phyloP scores from a whole-genome alignment of 1,140 invertebrate genomes.

The Phenacoccus solenopsis region DNA sequence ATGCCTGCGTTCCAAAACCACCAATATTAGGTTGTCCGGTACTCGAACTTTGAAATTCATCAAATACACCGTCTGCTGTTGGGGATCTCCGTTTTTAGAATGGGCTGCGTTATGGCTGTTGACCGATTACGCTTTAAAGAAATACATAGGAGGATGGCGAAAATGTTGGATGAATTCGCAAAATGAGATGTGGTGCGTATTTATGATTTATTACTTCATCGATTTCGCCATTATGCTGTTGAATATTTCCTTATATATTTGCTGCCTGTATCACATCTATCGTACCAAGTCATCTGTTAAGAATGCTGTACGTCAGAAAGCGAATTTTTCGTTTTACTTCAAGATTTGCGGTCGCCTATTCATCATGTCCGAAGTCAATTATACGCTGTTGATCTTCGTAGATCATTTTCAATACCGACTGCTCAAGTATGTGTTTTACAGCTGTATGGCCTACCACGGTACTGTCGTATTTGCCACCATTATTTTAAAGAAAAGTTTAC shows the following conservation, averaged over 20 bases:
- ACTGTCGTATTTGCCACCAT: neutral
- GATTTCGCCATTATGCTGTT: neutral
- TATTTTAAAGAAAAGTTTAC: neutral
- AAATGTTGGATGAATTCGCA: neutral
- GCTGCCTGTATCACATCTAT: neutral
- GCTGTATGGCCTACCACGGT: neutral
- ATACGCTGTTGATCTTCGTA: neutral
- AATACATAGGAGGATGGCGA: no score
- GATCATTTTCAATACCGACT: neutral
- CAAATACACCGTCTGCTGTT: neutral
- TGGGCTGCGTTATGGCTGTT: neutral
- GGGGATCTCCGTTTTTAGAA: neutral
- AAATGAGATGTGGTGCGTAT: neutral
- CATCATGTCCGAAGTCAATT: conserved; percentile 5
- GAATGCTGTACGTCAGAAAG: neutral
- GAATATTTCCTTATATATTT: neutral
- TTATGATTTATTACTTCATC: neutral
- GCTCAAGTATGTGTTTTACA: neutral
- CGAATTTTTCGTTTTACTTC: neutral
- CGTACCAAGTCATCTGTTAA: neutral
- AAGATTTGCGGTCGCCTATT: conserved; percentile 1
- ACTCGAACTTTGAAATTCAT: neutral
- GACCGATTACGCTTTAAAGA: neutral
- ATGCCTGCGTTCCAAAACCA: neutral
- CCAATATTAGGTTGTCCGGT: neutral